phyloP scores from a whole-genome alignment of 2,888 invertebrate genomes.

The Ormyrus rosae region DNA sequence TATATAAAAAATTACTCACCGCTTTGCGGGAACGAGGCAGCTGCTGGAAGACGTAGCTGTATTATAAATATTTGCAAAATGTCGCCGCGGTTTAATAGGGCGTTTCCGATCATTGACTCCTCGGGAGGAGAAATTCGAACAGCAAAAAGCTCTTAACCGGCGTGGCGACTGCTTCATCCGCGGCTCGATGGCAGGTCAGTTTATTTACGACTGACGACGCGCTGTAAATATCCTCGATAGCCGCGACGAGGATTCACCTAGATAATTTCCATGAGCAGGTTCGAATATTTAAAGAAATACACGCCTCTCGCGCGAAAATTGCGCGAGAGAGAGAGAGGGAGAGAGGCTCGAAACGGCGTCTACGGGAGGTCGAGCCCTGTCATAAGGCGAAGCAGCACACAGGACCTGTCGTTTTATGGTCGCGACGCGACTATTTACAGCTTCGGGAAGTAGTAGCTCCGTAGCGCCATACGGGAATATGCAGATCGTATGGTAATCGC shows the following conservation, averaged over 20 bases:
- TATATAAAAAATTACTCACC: too few species aligned
- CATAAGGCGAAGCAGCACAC: not conserved
- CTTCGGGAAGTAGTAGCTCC: conserved; percentile 63
- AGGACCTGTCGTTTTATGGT: conserved; percentile 25
- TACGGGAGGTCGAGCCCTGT: conserved; percentile 6
- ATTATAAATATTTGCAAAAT: too few species aligned
- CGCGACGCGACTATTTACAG: conserved; percentile 63
- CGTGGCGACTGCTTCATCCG: too few species aligned
- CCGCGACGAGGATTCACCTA: conserved; percentile 9
- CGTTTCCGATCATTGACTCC: not conserved
- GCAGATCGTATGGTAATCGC: conserved; percentile 73
- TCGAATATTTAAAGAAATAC: not conserved
- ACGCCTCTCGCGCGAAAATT: conserved; percentile 1
- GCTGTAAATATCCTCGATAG: conserved; percentile 21
- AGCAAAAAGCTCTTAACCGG: conserved; percentile 1
- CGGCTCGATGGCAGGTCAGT: too few species aligned
- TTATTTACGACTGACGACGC: not conserved
- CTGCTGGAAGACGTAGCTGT: too few species aligned
- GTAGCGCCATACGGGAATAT: conserved; percentile 64
- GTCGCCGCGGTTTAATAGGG: too few species aligned
- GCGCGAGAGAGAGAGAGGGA: not conserved
- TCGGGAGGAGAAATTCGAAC: conserved; percentile 11
- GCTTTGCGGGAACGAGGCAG: too few species aligned
- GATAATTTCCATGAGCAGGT: conserved; percentile 13
- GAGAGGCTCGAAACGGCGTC: too few species aligned